phyloP scores from a whole-genome alignment of 2,113 vertebrate species.

The Vicugna pacos region DNA sequence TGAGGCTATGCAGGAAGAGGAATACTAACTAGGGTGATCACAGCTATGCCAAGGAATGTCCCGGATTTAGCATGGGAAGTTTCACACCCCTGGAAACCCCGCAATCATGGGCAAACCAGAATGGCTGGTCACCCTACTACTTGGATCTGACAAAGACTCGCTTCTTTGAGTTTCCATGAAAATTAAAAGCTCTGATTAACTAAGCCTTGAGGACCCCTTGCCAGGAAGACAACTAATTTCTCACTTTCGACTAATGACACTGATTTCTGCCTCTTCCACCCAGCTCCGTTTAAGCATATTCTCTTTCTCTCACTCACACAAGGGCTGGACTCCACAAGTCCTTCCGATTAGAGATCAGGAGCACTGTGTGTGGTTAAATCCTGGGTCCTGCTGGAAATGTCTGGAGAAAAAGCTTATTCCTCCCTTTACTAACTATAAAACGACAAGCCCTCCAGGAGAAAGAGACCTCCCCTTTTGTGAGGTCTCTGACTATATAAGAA shows the following conservation, averaged over 20 bases:
- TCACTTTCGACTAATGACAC: not conserved
- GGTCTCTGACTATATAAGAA: constrained; percentile 17
- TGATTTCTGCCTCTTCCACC: not conserved
- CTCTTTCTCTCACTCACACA: not conserved
- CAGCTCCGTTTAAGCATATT: not conserved
- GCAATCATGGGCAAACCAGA: not conserved
- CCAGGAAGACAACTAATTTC: not conserved
- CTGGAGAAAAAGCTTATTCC: not conserved
- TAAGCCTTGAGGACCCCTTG: not conserved
- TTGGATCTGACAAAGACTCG: constrained; percentile 1
- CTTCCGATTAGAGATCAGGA: not conserved
- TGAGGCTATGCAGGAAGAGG: not conserved
- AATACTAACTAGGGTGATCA: not conserved
- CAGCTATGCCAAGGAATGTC: not conserved
- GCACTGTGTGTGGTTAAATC: not conserved
- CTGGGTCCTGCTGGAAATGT: not conserved
- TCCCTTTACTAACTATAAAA: not conserved
- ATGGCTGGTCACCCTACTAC: not conserved
- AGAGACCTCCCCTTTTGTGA: not conserved
- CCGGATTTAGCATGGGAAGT: not conserved
- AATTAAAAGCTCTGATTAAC: constrained; percentile 47
- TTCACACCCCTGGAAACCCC: not conserved
- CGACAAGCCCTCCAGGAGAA: not conserved
- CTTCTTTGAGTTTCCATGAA: not conserved
- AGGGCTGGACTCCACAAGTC: not conserved